Percentiles rank a stretch among this genome's conserved stretches.
phyloP scores from a whole-genome alignment of 2,113 vertebrate species.

The Anser brachyrhynchus region DNA sequence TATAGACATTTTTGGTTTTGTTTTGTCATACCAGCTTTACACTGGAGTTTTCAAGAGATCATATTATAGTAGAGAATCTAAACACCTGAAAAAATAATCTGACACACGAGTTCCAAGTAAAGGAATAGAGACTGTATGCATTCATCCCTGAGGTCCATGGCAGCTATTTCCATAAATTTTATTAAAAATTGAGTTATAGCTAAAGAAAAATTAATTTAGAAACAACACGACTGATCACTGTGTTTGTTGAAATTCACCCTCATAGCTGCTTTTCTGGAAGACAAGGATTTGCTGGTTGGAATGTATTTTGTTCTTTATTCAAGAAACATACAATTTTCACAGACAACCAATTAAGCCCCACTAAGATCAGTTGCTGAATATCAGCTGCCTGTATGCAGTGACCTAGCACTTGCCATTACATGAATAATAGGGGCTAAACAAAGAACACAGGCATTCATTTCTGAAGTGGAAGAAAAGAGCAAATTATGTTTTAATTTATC shows the following conservation, averaged over 20 bases:
- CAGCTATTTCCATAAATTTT: not conserved
- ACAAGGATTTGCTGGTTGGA: not conserved
- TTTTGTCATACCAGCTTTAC: not conserved
- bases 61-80: not conserved
- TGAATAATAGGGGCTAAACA: slow-evolving; percentile 41
- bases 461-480: slow-evolving; percentile 41
- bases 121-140: not conserved
- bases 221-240: not conserved
- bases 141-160: not conserved
- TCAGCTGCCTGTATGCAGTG: not conserved
- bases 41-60: not conserved
- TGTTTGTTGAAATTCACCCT: not conserved
- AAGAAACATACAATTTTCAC: not conserved
- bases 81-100: not conserved
- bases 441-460: slow-evolving; percentile 37
- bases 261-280: not conserved
- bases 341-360: slow-evolving; percentile 25
- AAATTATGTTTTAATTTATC: slow-evolving; percentile 58
- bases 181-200: not conserved
- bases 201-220: not conserved
- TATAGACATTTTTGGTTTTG: not conserved
- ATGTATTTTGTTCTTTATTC: not conserved
- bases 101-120: not conserved
- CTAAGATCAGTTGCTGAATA: slow-evolving; percentile 23
- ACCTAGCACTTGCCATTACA: slow-evolving; percentile 19